Evolutionary conservation across 2,113 vertebrate species (phyloP).

Genomic region (Euleptes europaea): DNA sequence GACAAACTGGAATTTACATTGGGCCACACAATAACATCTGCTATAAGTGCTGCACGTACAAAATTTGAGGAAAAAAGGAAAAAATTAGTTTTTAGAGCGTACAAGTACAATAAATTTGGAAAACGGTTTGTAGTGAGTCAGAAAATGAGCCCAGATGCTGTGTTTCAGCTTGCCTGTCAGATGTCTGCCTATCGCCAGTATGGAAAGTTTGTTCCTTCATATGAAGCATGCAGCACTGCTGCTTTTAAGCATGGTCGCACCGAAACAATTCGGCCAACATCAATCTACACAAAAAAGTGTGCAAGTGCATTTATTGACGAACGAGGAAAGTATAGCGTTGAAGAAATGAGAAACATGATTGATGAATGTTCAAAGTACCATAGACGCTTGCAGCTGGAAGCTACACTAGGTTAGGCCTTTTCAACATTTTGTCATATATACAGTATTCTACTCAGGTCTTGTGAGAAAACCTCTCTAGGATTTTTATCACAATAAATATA

Average conservation of each 20-base stretch:
- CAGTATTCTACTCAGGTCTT: not conserved
- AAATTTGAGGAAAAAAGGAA: slow-evolving; percentile 73
- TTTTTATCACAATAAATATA: not conserved
- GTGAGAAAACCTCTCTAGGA: not conserved
- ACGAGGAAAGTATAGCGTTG: slow-evolving; percentile 67
- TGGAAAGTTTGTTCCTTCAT: slow-evolving; percentile 77
- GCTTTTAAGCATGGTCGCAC: slow-evolving; percentile 84
- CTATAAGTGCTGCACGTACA: slow-evolving; percentile 71
- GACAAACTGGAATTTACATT: slow-evolving; percentile 77
- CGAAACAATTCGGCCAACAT: slow-evolving; percentile 82
- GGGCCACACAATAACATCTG: slow-evolving; percentile 62
- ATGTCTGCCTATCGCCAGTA: slow-evolving; percentile 81
- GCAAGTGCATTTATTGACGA: slow-evolving; percentile 73
- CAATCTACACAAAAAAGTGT: slow-evolving; percentile 72
- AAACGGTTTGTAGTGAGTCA: slow-evolving; percentile 79
- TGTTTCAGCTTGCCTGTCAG: slow-evolving; percentile 81
- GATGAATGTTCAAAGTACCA: slow-evolving; percentile 79
- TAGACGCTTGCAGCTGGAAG: slow-evolving; percentile 79
- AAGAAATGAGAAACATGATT: slow-evolving; percentile 73
- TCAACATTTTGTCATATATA: not conserved
- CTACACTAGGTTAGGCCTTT: slow-evolving; percentile 76
- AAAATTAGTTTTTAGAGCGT: slow-evolving; percentile 71
- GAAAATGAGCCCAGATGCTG: slow-evolving; percentile 81
- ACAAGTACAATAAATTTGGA: slow-evolving; percentile 79
- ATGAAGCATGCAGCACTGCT: slow-evolving; percentile 85